These are phyloP conservation scores for Eospalax fontanierii DNA, from an alignment of 2,797 vertebrate species.

Conservation along the genomic window DNA sequence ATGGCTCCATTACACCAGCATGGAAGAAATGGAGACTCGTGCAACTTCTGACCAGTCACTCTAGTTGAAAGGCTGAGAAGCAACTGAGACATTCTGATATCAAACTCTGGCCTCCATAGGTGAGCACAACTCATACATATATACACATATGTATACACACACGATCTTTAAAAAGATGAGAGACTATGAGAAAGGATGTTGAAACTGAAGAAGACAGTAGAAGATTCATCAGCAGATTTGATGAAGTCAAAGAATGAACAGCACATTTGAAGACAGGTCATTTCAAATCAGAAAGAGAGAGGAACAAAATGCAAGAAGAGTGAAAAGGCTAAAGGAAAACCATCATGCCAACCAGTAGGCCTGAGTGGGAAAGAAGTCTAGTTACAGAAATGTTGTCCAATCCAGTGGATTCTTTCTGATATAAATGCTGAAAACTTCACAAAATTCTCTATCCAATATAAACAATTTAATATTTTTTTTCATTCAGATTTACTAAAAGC, in stretches of 20 bases:
- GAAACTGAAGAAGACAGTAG: background rate
- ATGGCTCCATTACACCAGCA: no score
- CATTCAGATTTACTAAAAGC: conserved; percentile 23
- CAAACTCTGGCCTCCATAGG: background rate
- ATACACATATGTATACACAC: background rate
- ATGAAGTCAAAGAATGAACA: background rate
- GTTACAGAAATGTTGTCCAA: background rate
- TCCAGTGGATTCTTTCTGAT: conserved; percentile 4
- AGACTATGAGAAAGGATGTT: background rate
- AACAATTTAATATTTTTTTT: conserved; percentile 4
- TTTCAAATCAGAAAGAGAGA: background rate
- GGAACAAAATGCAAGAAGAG: background rate
- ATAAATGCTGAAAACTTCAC: conserved; percentile 22
- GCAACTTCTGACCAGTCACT: no score
- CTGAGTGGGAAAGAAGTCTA: background rate
- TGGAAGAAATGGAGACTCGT: no score
- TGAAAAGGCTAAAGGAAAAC: background rate
- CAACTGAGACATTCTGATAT: background rate
- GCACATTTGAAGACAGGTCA: background rate
- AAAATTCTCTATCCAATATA: background rate
- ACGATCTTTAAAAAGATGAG: background rate
- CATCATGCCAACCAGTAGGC: background rate
- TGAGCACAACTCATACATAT: background rate
- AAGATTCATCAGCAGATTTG: background rate
- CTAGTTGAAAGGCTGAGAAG: background rate